Conservation (phyloP, 2,113 vertebrate genomes). For the Poecile atricapillus region DNA sequence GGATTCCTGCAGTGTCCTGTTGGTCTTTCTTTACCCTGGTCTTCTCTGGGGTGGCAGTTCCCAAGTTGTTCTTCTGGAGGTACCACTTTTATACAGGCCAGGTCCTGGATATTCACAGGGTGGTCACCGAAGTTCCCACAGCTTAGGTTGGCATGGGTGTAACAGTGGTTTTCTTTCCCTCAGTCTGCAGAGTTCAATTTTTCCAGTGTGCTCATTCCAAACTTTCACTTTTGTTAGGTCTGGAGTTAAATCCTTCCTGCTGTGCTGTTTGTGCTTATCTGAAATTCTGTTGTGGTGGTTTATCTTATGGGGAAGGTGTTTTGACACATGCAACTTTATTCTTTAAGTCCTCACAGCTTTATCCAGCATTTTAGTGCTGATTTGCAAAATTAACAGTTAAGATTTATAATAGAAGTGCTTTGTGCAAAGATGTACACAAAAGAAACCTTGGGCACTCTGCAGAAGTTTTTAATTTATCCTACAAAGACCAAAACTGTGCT, state of each 20-base stretch:
- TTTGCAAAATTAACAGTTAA: background rate
- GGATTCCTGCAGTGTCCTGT: background rate
- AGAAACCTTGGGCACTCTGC: background rate
- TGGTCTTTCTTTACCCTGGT: background rate
- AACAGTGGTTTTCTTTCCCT: background rate
- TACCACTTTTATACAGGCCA: background rate
- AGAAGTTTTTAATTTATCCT: background rate
- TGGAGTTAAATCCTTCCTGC: background rate
- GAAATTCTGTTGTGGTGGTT: background rate
- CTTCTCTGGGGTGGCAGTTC: too few relatives aligned
- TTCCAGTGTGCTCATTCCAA: background rate
- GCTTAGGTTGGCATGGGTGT: background rate
- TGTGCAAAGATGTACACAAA: background rate
- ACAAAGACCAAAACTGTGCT: background rate
- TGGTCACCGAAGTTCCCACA: background rate
- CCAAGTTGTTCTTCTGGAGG: rapidly evolving
- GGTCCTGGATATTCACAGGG: background rate
- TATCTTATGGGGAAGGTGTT: background rate
- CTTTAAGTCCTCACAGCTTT: background rate
- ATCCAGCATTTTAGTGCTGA: background rate
- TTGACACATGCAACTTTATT: background rate
- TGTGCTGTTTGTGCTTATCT: background rate
- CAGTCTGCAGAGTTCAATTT: background rate
- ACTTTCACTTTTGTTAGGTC: background rate
- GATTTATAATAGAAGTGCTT: background rate